These are phyloP conservation scores for Pomatorhinus ruficollis DNA, from an alignment of 2,113 vertebrate species.

Conservation along the genomic window DNA sequence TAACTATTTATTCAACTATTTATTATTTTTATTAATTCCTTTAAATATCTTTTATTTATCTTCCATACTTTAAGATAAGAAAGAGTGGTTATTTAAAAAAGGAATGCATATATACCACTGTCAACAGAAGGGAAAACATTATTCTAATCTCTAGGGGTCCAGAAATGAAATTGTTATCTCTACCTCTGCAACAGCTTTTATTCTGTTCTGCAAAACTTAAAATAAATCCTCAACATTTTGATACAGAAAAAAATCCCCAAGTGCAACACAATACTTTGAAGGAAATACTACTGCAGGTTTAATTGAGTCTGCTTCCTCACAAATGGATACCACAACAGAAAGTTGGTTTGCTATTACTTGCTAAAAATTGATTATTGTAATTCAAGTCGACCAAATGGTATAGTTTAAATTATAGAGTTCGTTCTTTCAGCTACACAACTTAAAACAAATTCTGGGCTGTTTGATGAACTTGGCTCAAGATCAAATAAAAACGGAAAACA, in stretches of 20 bases:
- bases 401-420: not conserved
- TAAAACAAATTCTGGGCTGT: not conserved
- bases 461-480: not conserved
- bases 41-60: not conserved
- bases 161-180: not conserved
- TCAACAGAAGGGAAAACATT: not conserved
- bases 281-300: not conserved
- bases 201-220: not conserved
- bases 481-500: not conserved
- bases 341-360: not conserved
- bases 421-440: not conserved
- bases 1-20: not conserved
- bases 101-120: not conserved
- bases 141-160: not conserved
- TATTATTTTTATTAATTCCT: not conserved
- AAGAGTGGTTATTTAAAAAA: not conserved
- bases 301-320: not conserved
- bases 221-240: not conserved
- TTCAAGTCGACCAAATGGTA: not conserved
- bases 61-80: not conserved
- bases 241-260: not conserved
- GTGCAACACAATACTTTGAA: not conserved
- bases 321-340: not conserved
- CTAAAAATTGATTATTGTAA: not conserved
- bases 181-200: not conserved